A percentile compares a stretch with the other conserved stretches of the same genome.
These are phyloP conservation scores for Corythornis madagascariensis DNA, from an alignment of 2,113 vertebrate species.

Conservation along the genomic window DNA sequence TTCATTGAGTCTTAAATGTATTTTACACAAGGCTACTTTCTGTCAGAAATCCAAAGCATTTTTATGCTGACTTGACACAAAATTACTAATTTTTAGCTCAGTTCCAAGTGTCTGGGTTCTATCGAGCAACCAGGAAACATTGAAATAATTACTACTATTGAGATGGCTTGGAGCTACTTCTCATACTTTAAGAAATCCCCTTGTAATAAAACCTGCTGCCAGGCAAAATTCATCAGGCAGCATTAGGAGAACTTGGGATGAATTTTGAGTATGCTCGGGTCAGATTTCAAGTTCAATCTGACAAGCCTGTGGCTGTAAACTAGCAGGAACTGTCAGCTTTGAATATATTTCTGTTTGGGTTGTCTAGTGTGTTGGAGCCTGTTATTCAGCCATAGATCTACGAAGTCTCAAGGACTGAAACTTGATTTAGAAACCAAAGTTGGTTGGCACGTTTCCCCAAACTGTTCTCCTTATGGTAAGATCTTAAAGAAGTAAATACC, in stretches of 20 bases:
- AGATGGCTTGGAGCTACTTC: conserved; percentile 21
- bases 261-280: conserved; percentile 45
- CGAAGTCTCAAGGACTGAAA: background rate
- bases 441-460: background rate
- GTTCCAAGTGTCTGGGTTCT: conserved; percentile 5
- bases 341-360: conserved; percentile 32
- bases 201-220: conserved; percentile 46
- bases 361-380: background rate
- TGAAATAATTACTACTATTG: conserved; percentile 49
- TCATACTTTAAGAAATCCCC: conserved; percentile 48
- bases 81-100: background rate
- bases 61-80: conserved; percentile 39
- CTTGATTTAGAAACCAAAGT: background rate
- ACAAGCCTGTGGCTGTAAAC: conserved; percentile 52
- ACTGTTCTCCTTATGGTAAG: background rate
- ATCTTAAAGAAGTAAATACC: background rate
- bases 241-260: conserved; percentile 27
- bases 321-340: conserved; percentile 43
- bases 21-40: conserved; percentile 22
- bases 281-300: conserved; percentile 54
- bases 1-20: conserved; percentile 11
- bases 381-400: background rate
- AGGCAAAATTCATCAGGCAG: conserved; percentile 55
- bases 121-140: conserved; percentile 7
- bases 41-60: conserved; percentile 25